Percentiles rank a stretch among this genome's conserved stretches.
Evolutionary conservation across 1,140 invertebrate species (phyloP).

Genomic region (Temnothorax curvispinosus): DNA sequence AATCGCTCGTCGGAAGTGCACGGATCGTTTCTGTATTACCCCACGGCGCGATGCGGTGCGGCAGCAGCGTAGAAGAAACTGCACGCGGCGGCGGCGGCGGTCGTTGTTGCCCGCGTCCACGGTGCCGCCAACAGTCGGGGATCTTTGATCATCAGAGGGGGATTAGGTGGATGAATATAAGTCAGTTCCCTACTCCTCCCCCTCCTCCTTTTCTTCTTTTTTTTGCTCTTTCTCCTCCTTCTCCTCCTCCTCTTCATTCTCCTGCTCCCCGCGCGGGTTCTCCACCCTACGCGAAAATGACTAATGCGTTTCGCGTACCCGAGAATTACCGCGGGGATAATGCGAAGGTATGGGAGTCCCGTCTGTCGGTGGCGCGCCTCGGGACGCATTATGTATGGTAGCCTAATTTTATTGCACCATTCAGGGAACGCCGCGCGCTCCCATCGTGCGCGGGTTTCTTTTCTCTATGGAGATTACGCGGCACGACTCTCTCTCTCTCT

Average conservation of each 20-base stretch:
- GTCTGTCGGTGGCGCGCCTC: constrained; percentile 47
- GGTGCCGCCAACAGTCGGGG: constrained; percentile 44
- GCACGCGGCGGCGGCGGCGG: constrained; percentile 24
- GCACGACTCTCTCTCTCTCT: not conserved
- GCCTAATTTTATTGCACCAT: constrained; percentile 71
- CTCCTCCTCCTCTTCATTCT: not conserved
- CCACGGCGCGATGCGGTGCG: constrained; percentile 35
- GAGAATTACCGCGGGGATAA: constrained; percentile 71
- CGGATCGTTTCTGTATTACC: constrained; percentile 72
- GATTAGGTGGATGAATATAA: constrained; percentile 73
- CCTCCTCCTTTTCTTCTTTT: not conserved
- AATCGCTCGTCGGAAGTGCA: constrained; percentile 68
- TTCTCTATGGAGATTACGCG: constrained; percentile 48
- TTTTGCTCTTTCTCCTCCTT: too few species aligned
- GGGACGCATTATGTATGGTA: constrained; percentile 68
- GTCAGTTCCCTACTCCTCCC: constrained; percentile 48
- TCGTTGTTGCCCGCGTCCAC: constrained; percentile 64
- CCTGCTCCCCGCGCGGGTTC: not conserved
- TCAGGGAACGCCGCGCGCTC: constrained; percentile 29
- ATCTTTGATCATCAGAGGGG: constrained; percentile 69
- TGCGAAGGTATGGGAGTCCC: constrained; percentile 64
- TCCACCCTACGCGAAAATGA: constrained; percentile 63
- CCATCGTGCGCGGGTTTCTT: constrained; percentile 13
- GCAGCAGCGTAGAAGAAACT: constrained; percentile 58
- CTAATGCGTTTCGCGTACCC: constrained; percentile 70